These are phyloP conservation scores for Acleris emargana DNA, from an alignment of 2,888 invertebrate species.

Conservation along the genomic window DNA sequence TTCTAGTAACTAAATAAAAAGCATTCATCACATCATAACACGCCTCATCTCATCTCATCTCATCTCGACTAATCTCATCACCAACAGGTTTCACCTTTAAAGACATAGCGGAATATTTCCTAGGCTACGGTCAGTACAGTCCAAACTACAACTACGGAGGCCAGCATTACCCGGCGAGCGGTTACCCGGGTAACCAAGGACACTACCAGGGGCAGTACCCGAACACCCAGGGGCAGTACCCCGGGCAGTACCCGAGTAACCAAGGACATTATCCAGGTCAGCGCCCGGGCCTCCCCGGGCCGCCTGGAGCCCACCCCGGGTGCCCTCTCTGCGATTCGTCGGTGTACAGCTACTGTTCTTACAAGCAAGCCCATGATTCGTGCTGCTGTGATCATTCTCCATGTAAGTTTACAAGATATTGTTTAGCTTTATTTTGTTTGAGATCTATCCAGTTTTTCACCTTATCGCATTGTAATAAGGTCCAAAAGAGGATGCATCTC, in stretches of 20 bases:
- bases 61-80: conserved; percentile 54
- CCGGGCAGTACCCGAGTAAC: conserved; percentile 47
- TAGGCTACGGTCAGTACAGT: conserved; percentile 65
- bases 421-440: too few relatives aligned
- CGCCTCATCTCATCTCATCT: conserved; percentile 43
- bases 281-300: conserved; percentile 56
- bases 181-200: conserved; percentile 36
- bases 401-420: conserved; percentile 59
- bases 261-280: conserved; percentile 41
- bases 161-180: conserved; percentile 43
- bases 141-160: conserved; percentile 43
- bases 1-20: conserved; percentile 16
- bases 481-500: too few relatives aligned
- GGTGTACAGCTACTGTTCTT: conserved; percentile 89
- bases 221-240: conserved; percentile 38
- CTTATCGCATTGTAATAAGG: too few relatives aligned
- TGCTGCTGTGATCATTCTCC: conserved; percentile 87
- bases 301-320: conserved; percentile 77
- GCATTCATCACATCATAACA: conserved; percentile 27
- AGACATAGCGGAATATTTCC: conserved; percentile 77
- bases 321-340: conserved; percentile 91
- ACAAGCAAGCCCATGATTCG: conserved; percentile 89
- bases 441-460: too few relatives aligned
- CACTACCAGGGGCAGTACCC: conserved; percentile 46
- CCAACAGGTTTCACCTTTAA: conserved; percentile 77